phyloP scores from a whole-genome alignment of 92 coral and sea anemone genomes.

The Isaurus tuberculatus region DNA sequence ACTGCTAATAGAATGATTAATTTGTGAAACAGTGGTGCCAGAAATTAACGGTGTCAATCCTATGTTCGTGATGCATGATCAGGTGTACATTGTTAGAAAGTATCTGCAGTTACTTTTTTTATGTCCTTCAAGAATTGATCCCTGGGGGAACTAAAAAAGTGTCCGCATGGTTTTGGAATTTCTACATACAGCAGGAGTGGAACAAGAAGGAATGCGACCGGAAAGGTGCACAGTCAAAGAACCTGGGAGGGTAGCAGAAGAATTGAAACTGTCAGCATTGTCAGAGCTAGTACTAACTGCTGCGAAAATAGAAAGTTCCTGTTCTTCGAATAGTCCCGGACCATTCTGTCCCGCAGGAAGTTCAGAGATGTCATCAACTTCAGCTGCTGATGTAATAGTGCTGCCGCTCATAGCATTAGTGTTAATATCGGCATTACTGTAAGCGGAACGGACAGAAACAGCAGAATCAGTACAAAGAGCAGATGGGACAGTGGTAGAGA shows the following conservation, averaged over 20 bases:
- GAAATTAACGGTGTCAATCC: background rate
- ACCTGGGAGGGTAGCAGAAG: conserved; percentile 20
- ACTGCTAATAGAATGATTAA: too few relatives aligned
- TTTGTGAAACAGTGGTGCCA: too few relatives aligned
- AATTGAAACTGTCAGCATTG: background rate
- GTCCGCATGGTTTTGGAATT: conserved; percentile 6
- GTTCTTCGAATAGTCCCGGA: conserved; percentile 4
- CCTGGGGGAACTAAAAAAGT: conserved; percentile 11
- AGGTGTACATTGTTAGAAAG: background rate
- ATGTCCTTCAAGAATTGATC: background rate
- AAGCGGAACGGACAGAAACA: background rate
- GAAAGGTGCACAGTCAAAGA: background rate
- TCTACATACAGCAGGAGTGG: conserved; percentile 3
- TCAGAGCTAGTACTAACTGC: conserved; percentile 9
- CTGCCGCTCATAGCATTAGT: background rate
- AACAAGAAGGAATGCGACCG: conserved; percentile 11
- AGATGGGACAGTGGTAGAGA: conserved; percentile 3
- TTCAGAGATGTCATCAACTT: background rate
- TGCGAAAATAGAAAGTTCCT: background rate
- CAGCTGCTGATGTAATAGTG: background rate
- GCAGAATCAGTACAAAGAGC: background rate
- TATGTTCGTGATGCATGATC: background rate
- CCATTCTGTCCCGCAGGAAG: background rate
- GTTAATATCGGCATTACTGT: background rate
- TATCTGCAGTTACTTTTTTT: background rate